These are phyloP conservation scores for Meiosimyza decipiens DNA, from an alignment of 2,888 invertebrate species.

Conservation along the genomic window DNA sequence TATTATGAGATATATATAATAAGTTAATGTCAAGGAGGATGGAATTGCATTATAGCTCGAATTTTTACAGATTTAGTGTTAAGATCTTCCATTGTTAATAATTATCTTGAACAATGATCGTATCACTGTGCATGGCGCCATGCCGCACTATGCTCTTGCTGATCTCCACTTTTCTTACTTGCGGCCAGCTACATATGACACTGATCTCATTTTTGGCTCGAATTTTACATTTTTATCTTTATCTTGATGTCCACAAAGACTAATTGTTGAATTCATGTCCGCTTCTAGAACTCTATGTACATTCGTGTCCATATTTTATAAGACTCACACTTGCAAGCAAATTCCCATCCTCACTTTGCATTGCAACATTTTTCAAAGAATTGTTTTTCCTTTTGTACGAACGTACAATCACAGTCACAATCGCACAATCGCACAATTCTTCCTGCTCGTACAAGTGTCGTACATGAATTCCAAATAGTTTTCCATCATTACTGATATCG, in stretches of 20 bases:
- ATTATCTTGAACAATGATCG: too few species aligned
- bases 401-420: neutral
- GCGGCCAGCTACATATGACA: neutral
- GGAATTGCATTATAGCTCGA: too few species aligned
- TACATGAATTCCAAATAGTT: slow-evolving; percentile 37
- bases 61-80: too few species aligned
- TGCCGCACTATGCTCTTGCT: too few species aligned
- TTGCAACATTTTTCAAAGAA: slow-evolving; percentile 8
- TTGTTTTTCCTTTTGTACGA: slow-evolving; percentile 22
- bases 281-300: neutral
- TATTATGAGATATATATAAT: too few species aligned
- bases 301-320: neutral
- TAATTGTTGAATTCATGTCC: slow-evolving; percentile 25
- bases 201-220: slow-evolving; percentile 13
- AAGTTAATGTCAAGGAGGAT: too few species aligned
- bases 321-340: too few species aligned
- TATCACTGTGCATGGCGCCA: too few species aligned
- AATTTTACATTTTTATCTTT: slow-evolving; percentile 19
- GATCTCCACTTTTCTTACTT: too few species aligned
- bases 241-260: slow-evolving; percentile 25
- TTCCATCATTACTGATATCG: slow-evolving; percentile 33
- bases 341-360: neutral
- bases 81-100: too few species aligned
- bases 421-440: too few species aligned
- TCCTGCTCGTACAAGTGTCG: slow-evolving; percentile 29